Conservation (phyloP, 2,113 vertebrate species). For the Xenus cinereus region DNA sequence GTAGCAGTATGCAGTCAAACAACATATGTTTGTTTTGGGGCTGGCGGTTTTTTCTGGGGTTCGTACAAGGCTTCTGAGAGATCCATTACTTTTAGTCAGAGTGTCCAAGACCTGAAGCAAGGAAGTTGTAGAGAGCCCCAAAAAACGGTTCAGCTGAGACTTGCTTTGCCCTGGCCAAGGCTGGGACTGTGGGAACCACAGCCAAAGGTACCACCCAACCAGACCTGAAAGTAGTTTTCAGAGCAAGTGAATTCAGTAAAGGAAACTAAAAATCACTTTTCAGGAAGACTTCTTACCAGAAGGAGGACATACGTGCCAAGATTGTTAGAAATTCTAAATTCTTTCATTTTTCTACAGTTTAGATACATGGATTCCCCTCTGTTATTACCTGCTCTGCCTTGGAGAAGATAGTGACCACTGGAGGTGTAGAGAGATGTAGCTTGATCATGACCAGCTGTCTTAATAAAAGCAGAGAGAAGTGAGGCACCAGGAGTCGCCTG, state of each 20-base stretch:
- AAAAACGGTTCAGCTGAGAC: background rate
- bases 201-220: background rate
- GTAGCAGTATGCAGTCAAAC: background rate
- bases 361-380: background rate
- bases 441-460: background rate
- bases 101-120: background rate
- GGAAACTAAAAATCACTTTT: background rate
- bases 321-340: background rate
- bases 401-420: background rate
- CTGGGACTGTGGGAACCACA: background rate
- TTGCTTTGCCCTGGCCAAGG: background rate
- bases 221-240: background rate
- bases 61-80: background rate
- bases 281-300: background rate
- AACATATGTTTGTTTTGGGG: background rate
- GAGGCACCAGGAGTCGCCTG: background rate
- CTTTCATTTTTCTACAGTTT: background rate
- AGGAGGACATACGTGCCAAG: background rate
- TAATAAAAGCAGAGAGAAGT: background rate
- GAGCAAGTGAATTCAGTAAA: background rate
- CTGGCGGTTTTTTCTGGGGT: fast-evolving
- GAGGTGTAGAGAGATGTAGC: background rate
- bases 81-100: background rate
- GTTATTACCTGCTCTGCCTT: background rate
- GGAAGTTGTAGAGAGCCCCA: background rate